Percentiles rank a stretch among this genome's conserved stretches.
phyloP scores from a whole-genome alignment of 2,113 vertebrate genomes.

The Rhea pennata region DNA sequence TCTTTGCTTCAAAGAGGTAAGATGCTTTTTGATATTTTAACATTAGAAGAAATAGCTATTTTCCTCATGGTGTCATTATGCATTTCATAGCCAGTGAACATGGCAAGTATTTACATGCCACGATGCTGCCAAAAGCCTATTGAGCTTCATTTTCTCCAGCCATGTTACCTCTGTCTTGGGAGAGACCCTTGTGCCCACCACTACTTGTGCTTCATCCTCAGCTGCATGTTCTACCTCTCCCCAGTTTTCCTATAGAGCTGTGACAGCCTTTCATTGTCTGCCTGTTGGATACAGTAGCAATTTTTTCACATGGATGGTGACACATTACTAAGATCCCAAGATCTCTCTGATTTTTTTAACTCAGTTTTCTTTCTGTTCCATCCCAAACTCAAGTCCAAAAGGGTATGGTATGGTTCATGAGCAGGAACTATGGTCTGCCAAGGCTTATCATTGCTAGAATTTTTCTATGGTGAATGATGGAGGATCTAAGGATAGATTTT shows the following conservation, averaged over 20 bases:
- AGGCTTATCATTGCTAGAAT: background rate
- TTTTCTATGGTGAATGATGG: background rate
- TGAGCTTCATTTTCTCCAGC: background rate
- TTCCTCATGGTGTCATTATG: background rate
- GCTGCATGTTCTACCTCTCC: background rate
- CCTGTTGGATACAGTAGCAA: background rate
- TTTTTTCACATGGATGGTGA: background rate
- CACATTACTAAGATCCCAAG: background rate
- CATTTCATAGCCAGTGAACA: background rate
- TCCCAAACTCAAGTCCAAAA: background rate
- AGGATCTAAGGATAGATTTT: background rate
- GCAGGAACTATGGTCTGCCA: background rate
- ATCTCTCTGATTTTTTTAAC: background rate
- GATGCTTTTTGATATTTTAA: background rate
- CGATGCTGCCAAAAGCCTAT: background rate
- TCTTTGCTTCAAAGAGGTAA: background rate
- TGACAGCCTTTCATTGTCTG: background rate
- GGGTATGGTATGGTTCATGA: background rate
- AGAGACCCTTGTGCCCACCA: background rate
- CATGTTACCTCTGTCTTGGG: background rate
- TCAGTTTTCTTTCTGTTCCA: background rate
- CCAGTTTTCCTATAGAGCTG: background rate
- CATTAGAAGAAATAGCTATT: background rate
- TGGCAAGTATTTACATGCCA: conserved; percentile 2
- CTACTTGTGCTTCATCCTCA: background rate